Conservation (phyloP, 2,113 vertebrate species). For the Mesocricetus auratus region DNA sequence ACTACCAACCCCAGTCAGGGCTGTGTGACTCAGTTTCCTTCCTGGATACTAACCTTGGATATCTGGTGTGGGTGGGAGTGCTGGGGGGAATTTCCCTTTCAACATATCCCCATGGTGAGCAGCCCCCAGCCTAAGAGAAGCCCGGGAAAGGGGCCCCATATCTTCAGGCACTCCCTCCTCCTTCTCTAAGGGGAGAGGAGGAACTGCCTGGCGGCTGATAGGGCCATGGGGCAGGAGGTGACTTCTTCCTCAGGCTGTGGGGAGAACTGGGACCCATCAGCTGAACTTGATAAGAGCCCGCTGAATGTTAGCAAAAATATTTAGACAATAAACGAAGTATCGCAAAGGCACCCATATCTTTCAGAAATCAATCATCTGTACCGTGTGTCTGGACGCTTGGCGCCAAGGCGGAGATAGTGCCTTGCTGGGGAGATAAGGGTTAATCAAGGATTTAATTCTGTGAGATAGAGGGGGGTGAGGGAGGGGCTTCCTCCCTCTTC, state of each 20-base stretch:
- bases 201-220: constrained; percentile 59
- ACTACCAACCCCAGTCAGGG: neutral
- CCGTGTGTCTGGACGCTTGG: constrained; percentile 97
- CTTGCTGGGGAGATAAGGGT: constrained; percentile 92
- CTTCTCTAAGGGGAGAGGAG: constrained; percentile 37
- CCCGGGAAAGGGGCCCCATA: neutral
- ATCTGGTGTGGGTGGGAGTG: neutral
- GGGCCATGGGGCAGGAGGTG: constrained; percentile 75
- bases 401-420: constrained; percentile 96
- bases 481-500: constrained; percentile 50
- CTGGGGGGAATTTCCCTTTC: neutral
- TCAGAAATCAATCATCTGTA: constrained; percentile 98
- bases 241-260: constrained; percentile 81
- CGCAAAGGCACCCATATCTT: constrained; percentile 94
- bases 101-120: neutral
- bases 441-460: constrained; percentile 91
- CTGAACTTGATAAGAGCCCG: constrained; percentile 86
- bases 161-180: neutral
- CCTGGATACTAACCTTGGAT: neutral
- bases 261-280: constrained; percentile 87
- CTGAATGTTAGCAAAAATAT: constrained; percentile 92
- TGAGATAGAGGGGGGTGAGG: constrained; percentile 84
- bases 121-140: neutral
- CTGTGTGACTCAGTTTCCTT: neutral
- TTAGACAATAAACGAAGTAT: constrained; percentile 99